Base-by-base conservation (phyloP, 2,888 invertebrate species). In the Periphyllus acericola region DNA sequence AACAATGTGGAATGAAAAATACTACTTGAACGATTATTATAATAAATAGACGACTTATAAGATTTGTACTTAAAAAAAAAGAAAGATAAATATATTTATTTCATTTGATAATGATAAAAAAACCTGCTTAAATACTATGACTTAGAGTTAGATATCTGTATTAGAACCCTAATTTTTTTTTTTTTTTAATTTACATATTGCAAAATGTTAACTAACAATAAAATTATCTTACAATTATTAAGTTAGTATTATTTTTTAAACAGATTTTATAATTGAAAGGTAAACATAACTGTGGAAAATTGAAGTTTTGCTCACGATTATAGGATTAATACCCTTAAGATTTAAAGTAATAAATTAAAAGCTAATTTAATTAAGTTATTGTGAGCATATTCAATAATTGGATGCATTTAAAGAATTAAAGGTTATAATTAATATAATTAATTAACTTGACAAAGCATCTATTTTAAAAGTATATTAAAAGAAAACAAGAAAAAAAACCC, bases 361-460 rank as follows among this genome's bases (percentile, higher is more conserved):
- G 21, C 80, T 87, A 87, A 87, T 80, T 40, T 80, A 87, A 74
- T 80, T 32, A 87, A 87, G 87, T 87, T 87, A 87, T 81, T 87
- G 87, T 87, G 87, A 87, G 87, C 87, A 87, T 74, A 40, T 80
- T 72, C n/a, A 71, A 71, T 80, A 86, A 80, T 79, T 87, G 87
- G 87, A 80, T 74, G 87, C 74, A 87, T 81, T 87, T 87, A 81
- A 80, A 80, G 32, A 52, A 68, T 76, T 76, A 66, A 76, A 84
- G n/a, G 46, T 66, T 66, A 29, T 75, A 25, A 25, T 21, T 8
- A n/a, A n/a, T n/a, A n/a, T n/a, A n/a, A 52, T 66, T 36, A 75
- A 83, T 34, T 11, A 14, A 83, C 40, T 40, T 40, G 36, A 74
- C 55, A 36, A 83, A 29, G 29, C 1, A 2, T 72, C 25, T 74